Evolutionary conservation across 2,888 invertebrate genomes (phyloP).

Genomic region (Gerosis bhagava): DNA sequence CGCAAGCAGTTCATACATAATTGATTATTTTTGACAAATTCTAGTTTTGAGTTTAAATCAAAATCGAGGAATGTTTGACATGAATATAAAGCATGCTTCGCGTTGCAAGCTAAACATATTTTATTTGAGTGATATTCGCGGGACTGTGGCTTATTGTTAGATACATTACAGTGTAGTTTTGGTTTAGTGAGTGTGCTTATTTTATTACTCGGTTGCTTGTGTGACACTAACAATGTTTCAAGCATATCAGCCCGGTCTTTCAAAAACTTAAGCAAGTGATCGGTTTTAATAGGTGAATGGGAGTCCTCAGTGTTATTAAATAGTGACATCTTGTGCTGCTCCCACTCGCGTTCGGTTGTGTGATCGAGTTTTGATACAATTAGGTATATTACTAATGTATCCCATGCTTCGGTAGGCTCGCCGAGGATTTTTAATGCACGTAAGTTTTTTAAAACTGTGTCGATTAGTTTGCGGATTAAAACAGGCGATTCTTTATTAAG

Average conservation of each 20-base stretch:
- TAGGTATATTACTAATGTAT: conserved; percentile 1
- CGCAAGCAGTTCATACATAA: conserved; percentile 7
- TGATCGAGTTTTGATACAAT: no score
- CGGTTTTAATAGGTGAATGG: background rate
- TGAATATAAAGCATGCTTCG: conserved; percentile 3
- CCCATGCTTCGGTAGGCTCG: no score
- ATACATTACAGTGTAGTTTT: conserved; percentile 1
- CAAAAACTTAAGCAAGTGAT: background rate
- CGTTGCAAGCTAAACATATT: conserved; percentile 7
- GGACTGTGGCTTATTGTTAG: background rate
- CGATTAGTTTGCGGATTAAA: no score
- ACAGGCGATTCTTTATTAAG: conserved; percentile 8
- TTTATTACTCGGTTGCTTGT: no score
- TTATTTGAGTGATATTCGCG: background rate
- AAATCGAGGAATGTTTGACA: conserved; percentile 4
- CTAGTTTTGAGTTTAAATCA: background rate
- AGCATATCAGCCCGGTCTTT: conserved; percentile 5
- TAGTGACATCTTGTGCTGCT: no score
- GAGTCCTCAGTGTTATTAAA: background rate
- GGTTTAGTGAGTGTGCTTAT: no score
- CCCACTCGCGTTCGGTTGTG: background rate
- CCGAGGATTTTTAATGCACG: no score
- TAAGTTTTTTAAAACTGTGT: conserved; percentile 12
- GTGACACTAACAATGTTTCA: no score
- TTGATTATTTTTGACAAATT: conserved; percentile 2